Base-by-base conservation (phyloP, 2,888 invertebrate species). In the Cataglyphis rosenhaueri region DNA sequence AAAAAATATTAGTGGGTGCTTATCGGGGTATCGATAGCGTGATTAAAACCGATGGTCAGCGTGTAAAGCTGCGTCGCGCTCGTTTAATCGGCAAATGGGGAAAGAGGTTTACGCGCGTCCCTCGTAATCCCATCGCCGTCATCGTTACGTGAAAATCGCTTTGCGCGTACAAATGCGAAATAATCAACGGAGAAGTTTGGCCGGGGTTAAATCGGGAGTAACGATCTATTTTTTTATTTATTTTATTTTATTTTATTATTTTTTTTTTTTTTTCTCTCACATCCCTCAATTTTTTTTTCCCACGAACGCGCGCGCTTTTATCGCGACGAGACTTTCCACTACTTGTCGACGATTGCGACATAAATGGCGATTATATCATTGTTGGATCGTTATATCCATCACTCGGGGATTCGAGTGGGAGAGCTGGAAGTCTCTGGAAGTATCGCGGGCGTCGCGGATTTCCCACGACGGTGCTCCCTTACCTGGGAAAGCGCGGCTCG, bases 21-120 rank as follows among this genome's bases (percentile, higher is more conserved):
- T 70, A 57, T 78, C 57, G 57, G 59, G 70, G 32, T 59, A 70
- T 55, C 41, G 41, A 78, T 78, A 59, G 44, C 35, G 25, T 70
- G 70, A 78, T 78, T 78, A 59, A 78, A 70, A 70, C 18, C 59
- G 70, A 78, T 70, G 70, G 70, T 70, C 35, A 70, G 44, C 38
- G 55, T 41, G 41, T 78, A 78, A 76, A 65, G 55, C 66, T 18
- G 10, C 8, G 21, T 64, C 35, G 32, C 6, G 55, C 65, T 74
- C 75, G n/a, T 65, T 75, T 65, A 35, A 12, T 52, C 65, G 38
- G 25, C 25, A 55, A 65, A 76, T 64, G 52, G 65, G 52, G 65
- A 35, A 41, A 75, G 52, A 52, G 52, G 52, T 65, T 75, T 75
- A 55, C 38, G 38, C 38, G 25, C 65, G 25, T 32, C 21, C 21